Conservation (phyloP, 2,797 vertebrate genomes). For the Podargus strigoides region DNA sequence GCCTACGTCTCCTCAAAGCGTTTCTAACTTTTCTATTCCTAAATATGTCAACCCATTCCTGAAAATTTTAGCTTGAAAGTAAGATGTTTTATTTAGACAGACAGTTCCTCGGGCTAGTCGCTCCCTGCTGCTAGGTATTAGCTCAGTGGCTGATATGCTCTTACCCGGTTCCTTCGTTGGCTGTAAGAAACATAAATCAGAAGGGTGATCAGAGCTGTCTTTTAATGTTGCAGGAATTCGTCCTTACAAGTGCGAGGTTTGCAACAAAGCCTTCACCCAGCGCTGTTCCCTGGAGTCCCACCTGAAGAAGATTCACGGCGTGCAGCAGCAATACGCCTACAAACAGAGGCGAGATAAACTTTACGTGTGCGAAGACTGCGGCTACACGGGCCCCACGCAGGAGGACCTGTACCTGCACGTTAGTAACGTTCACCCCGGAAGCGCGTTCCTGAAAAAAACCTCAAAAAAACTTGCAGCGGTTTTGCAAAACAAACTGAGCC, state of each 20-base stretch:
- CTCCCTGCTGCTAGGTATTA: not conserved
- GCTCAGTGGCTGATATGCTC: not conserved
- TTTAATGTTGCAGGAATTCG: conserved; percentile 73
- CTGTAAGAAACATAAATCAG: not conserved
- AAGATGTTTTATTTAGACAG: not conserved
- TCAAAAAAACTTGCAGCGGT: conserved; percentile 79
- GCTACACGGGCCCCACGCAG: conserved; percentile 80
- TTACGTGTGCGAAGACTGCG: conserved; percentile 84
- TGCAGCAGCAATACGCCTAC: conserved; percentile 81
- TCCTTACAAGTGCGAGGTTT: conserved; percentile 83
- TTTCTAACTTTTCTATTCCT: not conserved
- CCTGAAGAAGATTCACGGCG: conserved; percentile 81
- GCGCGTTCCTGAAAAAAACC: conserved; percentile 79
- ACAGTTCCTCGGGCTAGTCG: not conserved
- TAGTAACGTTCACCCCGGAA: conserved; percentile 72
- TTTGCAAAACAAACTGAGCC: conserved; percentile 75
- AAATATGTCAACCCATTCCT: not conserved
- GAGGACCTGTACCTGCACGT: conserved; percentile 80
- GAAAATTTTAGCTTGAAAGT: not conserved
- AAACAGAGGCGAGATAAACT: conserved; percentile 83
- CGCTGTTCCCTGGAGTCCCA: conserved; percentile 84
- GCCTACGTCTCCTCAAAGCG: fast-evolving
- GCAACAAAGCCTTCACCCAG: conserved; percentile 85
- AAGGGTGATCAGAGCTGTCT: fast-evolving
- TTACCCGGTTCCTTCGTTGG: not conserved